Conservation (phyloP, 2,888 invertebrate species). For the Nomada ruficornis region DNA sequence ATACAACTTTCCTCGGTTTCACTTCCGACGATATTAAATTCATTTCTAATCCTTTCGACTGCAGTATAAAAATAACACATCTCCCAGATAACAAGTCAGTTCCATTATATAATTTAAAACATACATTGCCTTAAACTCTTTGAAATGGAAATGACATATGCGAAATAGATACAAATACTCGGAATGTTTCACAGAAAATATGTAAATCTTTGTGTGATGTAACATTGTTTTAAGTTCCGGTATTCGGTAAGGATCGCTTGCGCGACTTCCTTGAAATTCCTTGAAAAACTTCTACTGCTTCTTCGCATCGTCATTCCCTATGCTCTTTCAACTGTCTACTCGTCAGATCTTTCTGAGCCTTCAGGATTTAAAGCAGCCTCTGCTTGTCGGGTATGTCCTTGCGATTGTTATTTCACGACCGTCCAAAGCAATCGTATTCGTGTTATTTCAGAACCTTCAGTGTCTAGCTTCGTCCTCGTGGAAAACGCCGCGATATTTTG, state of each 20-base stretch:
- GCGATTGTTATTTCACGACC: conserved; percentile 60
- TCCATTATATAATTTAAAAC: no score
- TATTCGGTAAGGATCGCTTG: neutral
- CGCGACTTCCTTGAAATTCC: conserved; percentile 11
- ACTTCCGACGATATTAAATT: no score
- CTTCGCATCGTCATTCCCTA: neutral
- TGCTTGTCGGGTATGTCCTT: conserved; percentile 49
- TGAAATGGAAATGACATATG: neutral
- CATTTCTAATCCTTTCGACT: no score
- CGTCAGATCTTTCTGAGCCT: conserved; percentile 46
- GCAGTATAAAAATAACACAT: no score
- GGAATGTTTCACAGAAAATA: neutral
- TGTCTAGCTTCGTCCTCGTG: conserved; percentile 13
- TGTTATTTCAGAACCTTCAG: conserved; percentile 59
- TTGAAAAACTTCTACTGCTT: neutral
- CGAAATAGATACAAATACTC: no score
- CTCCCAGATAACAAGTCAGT: no score
- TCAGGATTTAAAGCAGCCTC: conserved; percentile 30
- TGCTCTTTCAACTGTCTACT: conserved; percentile 28
- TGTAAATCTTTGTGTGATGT: conserved; percentile 24
- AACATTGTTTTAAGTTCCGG: conserved; percentile 33
- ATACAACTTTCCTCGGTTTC: no score
- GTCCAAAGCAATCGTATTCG: conserved; percentile 47
- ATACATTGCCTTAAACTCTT: neutral
- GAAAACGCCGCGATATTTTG: conserved; percentile 41